These are phyloP conservation scores for Brachypteracias leptosomus DNA, from an alignment of 2,113 vertebrate species.

Conservation along the genomic window DNA sequence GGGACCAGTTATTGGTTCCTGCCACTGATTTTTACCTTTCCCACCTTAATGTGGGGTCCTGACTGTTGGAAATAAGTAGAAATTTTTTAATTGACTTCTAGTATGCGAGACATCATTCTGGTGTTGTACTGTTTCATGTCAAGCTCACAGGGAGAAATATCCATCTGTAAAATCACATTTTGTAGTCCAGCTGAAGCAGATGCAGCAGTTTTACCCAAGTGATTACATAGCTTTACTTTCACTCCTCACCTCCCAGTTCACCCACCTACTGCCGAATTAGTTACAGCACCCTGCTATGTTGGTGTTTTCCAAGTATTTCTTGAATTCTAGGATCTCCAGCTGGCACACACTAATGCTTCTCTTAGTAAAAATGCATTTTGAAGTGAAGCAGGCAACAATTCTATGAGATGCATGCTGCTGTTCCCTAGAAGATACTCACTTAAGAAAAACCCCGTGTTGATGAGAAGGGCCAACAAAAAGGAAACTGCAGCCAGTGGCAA, in stretches of 20 bases:
- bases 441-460: neutral
- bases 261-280: neutral
- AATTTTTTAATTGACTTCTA: neutral
- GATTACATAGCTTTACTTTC: neutral
- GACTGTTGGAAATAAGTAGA: neutral
- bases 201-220: neutral
- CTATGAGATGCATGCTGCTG: neutral
- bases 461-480: neutral
- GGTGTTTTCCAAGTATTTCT: neutral
- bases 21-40: neutral
- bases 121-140: neutral
- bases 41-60: neutral
- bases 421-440: neutral
- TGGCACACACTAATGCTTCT: neutral
- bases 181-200: neutral
- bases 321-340: neutral
- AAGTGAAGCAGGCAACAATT: neutral
- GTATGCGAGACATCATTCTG: neutral
- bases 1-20: neutral
- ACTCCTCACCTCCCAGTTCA: neutral
- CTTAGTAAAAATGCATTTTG: neutral
- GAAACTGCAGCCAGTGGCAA: neutral
- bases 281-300: neutral
- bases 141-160: neutral
- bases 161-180: neutral